These are phyloP conservation scores for Sebastes ruberrimus DNA, from an alignment of 2,797 vertebrate species.

Conservation along the genomic window DNA sequence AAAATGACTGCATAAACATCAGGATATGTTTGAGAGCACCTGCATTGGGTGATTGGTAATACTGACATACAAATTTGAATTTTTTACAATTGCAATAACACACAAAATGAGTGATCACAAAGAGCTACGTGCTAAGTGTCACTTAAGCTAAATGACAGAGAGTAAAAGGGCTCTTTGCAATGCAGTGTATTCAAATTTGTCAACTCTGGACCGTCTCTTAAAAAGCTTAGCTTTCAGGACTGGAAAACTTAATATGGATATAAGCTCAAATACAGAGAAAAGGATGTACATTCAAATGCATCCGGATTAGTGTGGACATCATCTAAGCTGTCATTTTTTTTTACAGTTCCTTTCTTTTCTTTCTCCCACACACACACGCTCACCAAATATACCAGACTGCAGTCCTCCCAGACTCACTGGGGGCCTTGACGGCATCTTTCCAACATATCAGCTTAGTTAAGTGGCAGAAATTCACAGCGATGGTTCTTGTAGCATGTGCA, in stretches of 20 bases:
- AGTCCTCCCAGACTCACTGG: slow-evolving; percentile 11
- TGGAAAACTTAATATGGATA: neutral
- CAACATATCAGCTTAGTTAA: slow-evolving; percentile 45
- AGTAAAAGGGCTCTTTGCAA: neutral
- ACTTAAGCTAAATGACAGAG: neutral
- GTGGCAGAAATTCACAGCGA: slow-evolving; percentile 47
- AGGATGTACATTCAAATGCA: neutral
- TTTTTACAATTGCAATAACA: neutral
- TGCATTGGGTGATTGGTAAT: neutral
- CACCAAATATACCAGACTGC: neutral
- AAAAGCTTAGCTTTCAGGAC: slow-evolving; percentile 8
- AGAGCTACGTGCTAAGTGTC: neutral
- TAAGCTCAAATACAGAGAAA: neutral
- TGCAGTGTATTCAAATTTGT: neutral
- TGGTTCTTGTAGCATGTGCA: slow-evolving; percentile 5
- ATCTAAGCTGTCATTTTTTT: slow-evolving; percentile 11
- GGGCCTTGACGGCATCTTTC: slow-evolving; percentile 23
- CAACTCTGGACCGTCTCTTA: neutral
- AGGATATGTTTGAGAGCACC: neutral
- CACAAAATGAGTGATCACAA: neutral
- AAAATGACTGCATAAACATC: neutral
- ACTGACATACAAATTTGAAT: neutral
- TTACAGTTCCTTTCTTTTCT: slow-evolving; percentile 4
- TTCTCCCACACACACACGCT: neutral
- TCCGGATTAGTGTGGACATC: slow-evolving; percentile 22